Evolutionary conservation across 2,113 vertebrate genomes (phyloP).

Genomic region (Nyctibius bracteatus): DNA sequence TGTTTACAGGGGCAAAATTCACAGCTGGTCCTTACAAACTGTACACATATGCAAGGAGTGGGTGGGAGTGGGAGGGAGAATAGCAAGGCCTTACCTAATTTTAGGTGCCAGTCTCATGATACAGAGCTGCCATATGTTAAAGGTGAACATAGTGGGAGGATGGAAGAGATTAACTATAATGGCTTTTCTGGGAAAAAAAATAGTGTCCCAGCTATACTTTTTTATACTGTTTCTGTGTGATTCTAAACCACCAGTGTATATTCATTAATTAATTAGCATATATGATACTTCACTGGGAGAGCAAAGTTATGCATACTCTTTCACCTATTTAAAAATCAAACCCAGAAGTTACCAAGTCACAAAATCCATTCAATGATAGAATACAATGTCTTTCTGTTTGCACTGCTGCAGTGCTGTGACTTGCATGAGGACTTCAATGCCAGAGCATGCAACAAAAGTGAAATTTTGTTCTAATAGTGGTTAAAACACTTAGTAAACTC

Average conservation of each 20-base stretch:
- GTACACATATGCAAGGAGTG: conserved; percentile 53
- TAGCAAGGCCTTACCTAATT: conserved; percentile 63
- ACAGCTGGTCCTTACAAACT: conserved; percentile 60
- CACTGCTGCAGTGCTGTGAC: background rate
- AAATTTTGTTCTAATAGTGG: background rate
- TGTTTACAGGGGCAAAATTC: conserved; percentile 52
- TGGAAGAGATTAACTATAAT: conserved; percentile 12
- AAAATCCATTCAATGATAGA: background rate
- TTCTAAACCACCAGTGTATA: background rate
- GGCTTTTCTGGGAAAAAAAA: background rate
- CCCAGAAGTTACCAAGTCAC: background rate
- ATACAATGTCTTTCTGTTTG: background rate
- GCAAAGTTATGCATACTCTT: background rate
- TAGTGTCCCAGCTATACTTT: background rate
- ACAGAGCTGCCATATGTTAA: conserved; percentile 62
- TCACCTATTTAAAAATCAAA: background rate
- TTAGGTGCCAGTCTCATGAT: conserved; percentile 53
- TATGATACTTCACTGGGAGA: background rate
- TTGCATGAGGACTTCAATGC: background rate
- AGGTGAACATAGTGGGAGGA: conserved; percentile 49
- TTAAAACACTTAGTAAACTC: background rate
- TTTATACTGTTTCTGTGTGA: background rate
- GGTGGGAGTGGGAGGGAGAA: conserved; percentile 54
- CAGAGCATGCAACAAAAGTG: background rate
- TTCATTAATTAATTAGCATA: background rate